Evolutionary conservation across 1,140 invertebrate genomes (phyloP), one percentile per base, ranked within the genome.

Genomic region (Drosophila varians): DNA sequence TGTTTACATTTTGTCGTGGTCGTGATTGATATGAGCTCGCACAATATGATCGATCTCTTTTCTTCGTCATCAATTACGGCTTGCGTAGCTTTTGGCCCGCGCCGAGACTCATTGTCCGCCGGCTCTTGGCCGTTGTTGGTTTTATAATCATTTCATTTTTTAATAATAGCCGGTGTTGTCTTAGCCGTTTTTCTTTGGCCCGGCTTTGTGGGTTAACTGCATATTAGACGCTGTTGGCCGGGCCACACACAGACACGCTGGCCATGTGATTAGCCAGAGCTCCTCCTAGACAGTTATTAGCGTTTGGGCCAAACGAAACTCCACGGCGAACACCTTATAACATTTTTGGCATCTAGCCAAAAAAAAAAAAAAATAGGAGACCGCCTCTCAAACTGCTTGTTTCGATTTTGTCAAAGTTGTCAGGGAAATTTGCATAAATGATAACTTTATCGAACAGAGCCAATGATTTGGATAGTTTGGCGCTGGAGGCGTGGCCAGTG

Each of bases 51-150:
- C 83, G 82, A 87, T 87, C 82, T 87, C 82, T 87, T 87, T 68
- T 87, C 72, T 82, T 82, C 83, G 82, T 87, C 82, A 87, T 87
- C 82, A 87, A 87, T 87, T 87, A 87, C 82, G 74, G 82, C 77
- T 77, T 87, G 82, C 73, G 51, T 68, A 56, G 77, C 74, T 77
- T 75, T 77, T 80, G 74, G 82, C 77, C 70, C 60, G 58, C 55
- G 64, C 71, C 62, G 43, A 68, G 45, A n/a, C 74, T 60, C 72
- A 76, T 86, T 87, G 77, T 86, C 56, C 60, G 47, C 38, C 43
- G 64, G 72, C 71, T 74, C 26, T 58, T 31, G 42, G 57, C 62
- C 77, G 76, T 80, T 80, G 84, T 86, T 65, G 60, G 55, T 68
- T 75, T 66, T 82, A 71, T 74, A 86, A 80, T 86, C 55, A 65